Evolutionary conservation across 2,113 vertebrate genomes (phyloP).

Genomic region (Sylvietta virens): DNA sequence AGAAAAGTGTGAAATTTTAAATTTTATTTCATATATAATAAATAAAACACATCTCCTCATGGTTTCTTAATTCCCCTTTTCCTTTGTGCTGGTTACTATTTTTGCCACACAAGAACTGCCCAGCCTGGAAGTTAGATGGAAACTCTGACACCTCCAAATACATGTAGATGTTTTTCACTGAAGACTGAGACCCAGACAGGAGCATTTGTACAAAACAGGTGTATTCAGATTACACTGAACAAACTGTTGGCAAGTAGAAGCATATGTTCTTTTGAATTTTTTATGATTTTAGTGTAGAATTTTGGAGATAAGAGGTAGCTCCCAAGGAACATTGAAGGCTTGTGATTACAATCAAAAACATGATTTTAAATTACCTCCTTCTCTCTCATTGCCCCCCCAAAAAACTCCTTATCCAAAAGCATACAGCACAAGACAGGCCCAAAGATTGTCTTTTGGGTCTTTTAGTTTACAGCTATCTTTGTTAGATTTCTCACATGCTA

Average conservation of each 20-base stretch:
- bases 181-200: not conserved
- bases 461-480: not conserved
- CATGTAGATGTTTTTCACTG: not conserved
- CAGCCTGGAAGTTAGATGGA: not conserved
- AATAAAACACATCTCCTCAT: not conserved
- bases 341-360: not conserved
- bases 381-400: fast-evolving
- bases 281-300: not conserved
- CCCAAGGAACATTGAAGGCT: not conserved
- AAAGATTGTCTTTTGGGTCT: not conserved
- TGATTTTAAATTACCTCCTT: not conserved
- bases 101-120: not conserved
- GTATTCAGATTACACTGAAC: not conserved
- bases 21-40: not conserved
- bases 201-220: not conserved
- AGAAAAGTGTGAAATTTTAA: not conserved
- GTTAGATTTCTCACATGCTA: not conserved
- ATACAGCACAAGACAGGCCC: not conserved
- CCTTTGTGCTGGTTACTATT: not conserved
- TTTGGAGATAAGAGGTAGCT: not conserved
- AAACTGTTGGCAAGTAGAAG: not conserved
- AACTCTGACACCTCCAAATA: not conserved
- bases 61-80: not conserved
- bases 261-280: not conserved
- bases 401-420: not conserved